phyloP scores from a whole-genome alignment of 2,797 vertebrate genomes.

The Spheniscus humboldti region DNA sequence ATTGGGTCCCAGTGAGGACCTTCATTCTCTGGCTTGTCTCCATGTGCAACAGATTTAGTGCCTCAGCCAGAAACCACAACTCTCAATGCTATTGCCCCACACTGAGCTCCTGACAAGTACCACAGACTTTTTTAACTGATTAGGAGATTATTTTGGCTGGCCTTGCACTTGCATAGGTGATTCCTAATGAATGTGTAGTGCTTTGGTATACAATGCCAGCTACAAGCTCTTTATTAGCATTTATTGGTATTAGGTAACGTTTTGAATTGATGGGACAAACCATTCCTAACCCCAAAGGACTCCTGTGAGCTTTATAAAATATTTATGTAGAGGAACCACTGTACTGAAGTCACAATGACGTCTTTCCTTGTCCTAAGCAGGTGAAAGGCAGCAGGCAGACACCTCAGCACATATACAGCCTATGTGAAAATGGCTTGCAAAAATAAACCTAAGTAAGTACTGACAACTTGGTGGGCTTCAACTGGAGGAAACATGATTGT shows the following conservation, averaged over 20 bases:
- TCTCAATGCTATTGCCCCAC: conserved; percentile 45
- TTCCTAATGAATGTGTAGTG: conserved; percentile 28
- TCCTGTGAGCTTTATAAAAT: neutral
- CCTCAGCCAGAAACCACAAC: conserved; percentile 61
- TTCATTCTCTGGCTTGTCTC: conserved; percentile 30
- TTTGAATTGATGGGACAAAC: neutral
- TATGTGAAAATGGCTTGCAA: conserved; percentile 5
- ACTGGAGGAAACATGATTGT: neutral
- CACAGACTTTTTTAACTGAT: conserved; percentile 57
- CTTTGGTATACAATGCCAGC: conserved; percentile 14
- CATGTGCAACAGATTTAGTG: conserved; percentile 45
- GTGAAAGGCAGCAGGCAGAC: conserved; percentile 35
- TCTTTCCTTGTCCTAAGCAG: conserved; percentile 15
- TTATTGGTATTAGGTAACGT: conserved; percentile 52
- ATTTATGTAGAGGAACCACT: conserved; percentile 2
- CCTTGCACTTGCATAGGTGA: conserved; percentile 44
- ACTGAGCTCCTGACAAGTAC: conserved; percentile 40
- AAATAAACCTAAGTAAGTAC: conserved; percentile 29
- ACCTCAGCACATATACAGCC: neutral
- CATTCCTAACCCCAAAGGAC: conserved; percentile 24
- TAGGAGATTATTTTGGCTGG: conserved; percentile 66
- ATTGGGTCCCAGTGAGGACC: neutral
- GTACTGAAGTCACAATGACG: neutral
- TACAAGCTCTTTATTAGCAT: conserved; percentile 55
- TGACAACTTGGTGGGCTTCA: conserved; percentile 31